Evolutionary conservation across 2,888 invertebrate species (phyloP), one percentile per base, ranked within the genome.

Genomic region (Tryphoninae sp.): DNA sequence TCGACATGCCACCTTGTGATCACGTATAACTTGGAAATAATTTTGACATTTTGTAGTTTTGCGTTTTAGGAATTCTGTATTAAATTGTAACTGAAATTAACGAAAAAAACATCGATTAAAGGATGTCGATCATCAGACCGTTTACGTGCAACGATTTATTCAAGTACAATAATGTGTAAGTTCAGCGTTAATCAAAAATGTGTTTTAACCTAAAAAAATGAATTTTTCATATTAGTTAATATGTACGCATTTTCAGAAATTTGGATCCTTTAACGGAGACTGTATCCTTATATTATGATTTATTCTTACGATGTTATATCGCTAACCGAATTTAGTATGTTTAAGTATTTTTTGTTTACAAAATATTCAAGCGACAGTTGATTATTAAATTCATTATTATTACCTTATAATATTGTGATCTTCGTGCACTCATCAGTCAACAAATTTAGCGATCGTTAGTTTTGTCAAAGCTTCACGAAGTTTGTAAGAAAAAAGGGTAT

Each of bases 241-340:
- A 51, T 7, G 2, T 11, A 26, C 26, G 13, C 16, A 13, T 76
- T 87, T 94, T 80, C 93, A 98, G 98, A 80, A 99, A 99, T 92
- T 94, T 99, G 91, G 99, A 99, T 92, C 98, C 98, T 0, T 93
- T 99, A 71, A 99, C 99, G 3, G 99, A 99, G 94, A 99, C 99
- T 22, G 95, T 94, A 94, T 93, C 92, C 92, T 93, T 93, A 91
- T 49, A 42, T 82, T 19, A 23, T 23, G 22, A 61, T 67, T 2
- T 42, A 11, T 33, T 33, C 6, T 6, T 33, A 33, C 6, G 6
- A 33, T 33, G 33, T 33, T 6, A 33, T 2, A 33, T 33, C 33
- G 7, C 33, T 6, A 33, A 33, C 33, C 33, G 33, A 33, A 33
- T 33, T 33, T 33, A 1, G 4, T 33, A 33, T 33, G 7, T 33